Conservation (phyloP, 2,797 vertebrate species). For the Gorsachius magnificus region DNA sequence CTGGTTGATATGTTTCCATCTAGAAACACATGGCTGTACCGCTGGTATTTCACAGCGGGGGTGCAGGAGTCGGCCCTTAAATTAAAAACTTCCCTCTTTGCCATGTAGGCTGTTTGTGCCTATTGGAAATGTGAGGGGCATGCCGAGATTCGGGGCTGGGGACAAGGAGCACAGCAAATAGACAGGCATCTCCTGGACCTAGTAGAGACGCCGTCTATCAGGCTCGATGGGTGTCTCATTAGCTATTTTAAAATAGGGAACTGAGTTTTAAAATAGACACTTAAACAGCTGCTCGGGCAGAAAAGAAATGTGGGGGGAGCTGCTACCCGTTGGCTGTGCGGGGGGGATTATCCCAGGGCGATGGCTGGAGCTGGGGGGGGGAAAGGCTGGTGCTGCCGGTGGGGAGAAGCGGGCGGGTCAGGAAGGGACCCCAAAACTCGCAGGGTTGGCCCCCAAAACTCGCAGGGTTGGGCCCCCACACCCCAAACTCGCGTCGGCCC, state of each 20-base stretch:
- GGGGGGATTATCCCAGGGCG: neutral
- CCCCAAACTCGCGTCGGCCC: no score
- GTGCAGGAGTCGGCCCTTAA: neutral
- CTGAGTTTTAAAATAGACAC: conserved; percentile 40
- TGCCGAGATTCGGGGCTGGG: neutral
- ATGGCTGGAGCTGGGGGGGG: neutral
- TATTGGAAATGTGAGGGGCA: neutral
- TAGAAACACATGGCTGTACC: neutral
- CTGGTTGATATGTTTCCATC: neutral
- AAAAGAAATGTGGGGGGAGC: neutral
- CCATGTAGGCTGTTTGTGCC: accelerated
- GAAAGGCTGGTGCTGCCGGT: neutral
- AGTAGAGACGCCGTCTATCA: neutral
- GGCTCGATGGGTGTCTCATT: neutral
- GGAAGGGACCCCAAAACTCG: neutral
- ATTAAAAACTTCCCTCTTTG: neutral
- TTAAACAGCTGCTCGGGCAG: conserved; percentile 26
- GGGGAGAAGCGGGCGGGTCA: neutral
- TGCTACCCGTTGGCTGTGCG: neutral
- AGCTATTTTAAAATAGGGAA: conserved; percentile 54
- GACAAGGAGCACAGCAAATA: neutral
- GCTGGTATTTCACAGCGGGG: neutral
- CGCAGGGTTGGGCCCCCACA: accelerated
- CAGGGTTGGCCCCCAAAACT: neutral
- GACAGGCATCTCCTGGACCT: neutral